Conservation (phyloP, 2,888 invertebrate species). For the Sepiola atlantica region DNA sequence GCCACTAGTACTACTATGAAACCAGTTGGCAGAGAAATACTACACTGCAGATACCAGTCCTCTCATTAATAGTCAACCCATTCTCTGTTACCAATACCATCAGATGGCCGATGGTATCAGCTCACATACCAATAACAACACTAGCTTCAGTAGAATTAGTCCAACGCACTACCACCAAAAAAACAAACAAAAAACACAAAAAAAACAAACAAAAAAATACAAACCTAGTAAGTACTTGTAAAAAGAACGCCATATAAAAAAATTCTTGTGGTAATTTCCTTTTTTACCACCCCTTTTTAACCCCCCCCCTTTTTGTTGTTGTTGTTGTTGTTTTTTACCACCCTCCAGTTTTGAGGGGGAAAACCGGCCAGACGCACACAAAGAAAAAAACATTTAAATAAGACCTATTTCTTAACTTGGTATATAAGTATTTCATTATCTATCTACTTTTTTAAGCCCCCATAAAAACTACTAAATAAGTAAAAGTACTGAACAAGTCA, state of each 20-base stretch:
- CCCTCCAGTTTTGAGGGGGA: no score
- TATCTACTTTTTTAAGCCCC: no score
- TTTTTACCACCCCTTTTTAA: not conserved
- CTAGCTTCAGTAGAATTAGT: not conserved
- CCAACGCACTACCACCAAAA: not conserved
- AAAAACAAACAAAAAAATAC: no score
- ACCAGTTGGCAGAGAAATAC: not conserved
- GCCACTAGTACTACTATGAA: not conserved
- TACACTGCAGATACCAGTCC: not conserved
- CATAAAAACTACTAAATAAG: no score
- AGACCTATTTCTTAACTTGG: no score
- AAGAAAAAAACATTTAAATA: no score
- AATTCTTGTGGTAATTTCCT: not conserved
- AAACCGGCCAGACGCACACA: no score
- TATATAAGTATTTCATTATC: no score
- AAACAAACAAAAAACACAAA: no score
- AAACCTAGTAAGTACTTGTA: not conserved
- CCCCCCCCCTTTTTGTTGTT: no score
- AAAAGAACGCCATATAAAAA: not conserved
- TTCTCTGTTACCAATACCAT: not conserved
- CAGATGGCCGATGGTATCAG: not conserved
- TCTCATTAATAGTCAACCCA: not conserved
- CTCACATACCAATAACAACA: not conserved
- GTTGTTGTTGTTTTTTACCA: no score
- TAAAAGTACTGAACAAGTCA: no score